A percentile compares a stretch with the other conserved stretches of the same genome.
These are phyloP conservation scores for Batillaria attramentaria DNA, from an alignment of 1,140 invertebrate species.

Conservation along the genomic window DNA sequence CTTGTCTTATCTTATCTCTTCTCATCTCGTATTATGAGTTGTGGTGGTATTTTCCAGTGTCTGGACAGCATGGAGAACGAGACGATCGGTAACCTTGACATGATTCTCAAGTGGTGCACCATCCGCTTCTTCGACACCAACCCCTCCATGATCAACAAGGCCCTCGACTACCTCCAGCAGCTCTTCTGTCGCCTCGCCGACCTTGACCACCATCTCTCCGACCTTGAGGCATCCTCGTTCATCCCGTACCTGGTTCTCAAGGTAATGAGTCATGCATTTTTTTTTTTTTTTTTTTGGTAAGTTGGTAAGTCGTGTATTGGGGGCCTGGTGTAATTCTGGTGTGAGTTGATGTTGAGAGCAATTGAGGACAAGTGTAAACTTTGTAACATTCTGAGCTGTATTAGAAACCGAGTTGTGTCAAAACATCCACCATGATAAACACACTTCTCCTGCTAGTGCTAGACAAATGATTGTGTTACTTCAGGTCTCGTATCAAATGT, in stretches of 20 bases:
- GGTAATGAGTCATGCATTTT: no score
- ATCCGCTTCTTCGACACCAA: slow-evolving; percentile 98
- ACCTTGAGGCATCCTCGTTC: slow-evolving; percentile 93
- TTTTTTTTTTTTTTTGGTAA: no score
- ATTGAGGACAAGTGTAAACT: no score
- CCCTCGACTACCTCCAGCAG: slow-evolving; percentile 89
- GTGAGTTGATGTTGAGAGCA: no score
- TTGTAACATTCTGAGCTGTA: no score
- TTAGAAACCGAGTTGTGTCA: no score
- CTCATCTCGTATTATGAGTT: background rate
- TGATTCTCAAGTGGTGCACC: slow-evolving; percentile 97
- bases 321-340: no score
- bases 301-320: no score
- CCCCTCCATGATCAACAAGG: slow-evolving; percentile 95
- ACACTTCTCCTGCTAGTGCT: no score
- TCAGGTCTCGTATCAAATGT: no score
- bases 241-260: slow-evolving; percentile 94
- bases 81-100: slow-evolving; percentile 91
- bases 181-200: slow-evolving; percentile 87
- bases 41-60: slow-evolving; percentile 78
- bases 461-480: no score
- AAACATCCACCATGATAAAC: no score
- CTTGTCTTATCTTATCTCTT: background rate
- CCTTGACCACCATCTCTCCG: slow-evolving; percentile 87
- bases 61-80: slow-evolving; percentile 83